Conservation (phyloP, 1,140 invertebrate genomes). For the Neodiprion lecontei region DNA sequence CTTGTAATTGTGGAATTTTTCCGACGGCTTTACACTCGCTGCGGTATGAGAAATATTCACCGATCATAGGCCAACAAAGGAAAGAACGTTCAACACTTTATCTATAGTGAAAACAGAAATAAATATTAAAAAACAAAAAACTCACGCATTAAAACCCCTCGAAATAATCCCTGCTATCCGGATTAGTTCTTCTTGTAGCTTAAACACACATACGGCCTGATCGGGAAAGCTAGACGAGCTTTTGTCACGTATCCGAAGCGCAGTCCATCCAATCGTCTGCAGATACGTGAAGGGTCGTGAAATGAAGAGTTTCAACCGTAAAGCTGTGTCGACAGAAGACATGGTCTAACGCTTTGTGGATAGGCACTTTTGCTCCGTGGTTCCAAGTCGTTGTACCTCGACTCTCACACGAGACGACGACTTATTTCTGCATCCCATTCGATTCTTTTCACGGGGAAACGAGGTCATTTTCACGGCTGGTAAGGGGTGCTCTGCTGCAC, state of each 20-base stretch:
- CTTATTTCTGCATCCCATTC: neutral
- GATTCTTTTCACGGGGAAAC: neutral
- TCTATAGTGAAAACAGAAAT: neutral
- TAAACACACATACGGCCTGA: neutral
- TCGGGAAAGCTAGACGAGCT: neutral
- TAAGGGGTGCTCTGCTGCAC: neutral
- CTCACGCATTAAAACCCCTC: too few relatives aligned
- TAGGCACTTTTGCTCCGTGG: neutral
- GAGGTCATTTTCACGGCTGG: neutral
- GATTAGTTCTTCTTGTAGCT: neutral
- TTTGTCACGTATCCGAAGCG: neutral
- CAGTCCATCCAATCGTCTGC: too few relatives aligned
- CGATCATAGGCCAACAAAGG: neutral
- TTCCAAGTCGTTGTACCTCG: neutral
- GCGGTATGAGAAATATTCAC: neutral
- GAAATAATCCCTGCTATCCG: too few relatives aligned
- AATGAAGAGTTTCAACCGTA: neutral
- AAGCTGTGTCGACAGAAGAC: slow-evolving; percentile 9
- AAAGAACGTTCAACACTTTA: neutral
- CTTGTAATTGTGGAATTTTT: neutral
- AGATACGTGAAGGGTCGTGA: neutral
- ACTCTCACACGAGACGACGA: neutral
- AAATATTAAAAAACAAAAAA: too few relatives aligned
- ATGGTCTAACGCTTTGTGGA: slow-evolving; percentile 11
- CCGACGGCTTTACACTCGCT: neutral